Conservation (phyloP, 2,888 invertebrate genomes). For the Cheilosia pagana region DNA sequence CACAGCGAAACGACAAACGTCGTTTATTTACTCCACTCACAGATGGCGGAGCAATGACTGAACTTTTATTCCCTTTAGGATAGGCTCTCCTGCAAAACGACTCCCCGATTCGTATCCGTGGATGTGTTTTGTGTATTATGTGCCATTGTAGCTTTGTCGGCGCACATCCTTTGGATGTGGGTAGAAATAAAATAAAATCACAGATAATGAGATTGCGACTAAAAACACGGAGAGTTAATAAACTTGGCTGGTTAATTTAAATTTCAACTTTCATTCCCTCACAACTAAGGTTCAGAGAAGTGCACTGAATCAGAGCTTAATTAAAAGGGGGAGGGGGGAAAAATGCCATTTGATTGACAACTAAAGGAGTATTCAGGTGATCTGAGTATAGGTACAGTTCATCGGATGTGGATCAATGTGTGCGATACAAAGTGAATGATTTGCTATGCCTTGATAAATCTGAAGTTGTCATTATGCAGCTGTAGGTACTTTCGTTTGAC, state of each 20-base stretch:
- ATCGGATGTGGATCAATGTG: constrained; percentile 32
- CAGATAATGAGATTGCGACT: constrained; percentile 71
- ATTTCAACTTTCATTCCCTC: constrained; percentile 32
- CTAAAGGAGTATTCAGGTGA: constrained; percentile 32
- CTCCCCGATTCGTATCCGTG: constrained; percentile 19
- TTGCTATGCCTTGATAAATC: constrained; percentile 27
- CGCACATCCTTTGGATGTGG: constrained; percentile 49
- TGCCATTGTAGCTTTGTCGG: constrained; percentile 62
- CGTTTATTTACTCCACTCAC: constrained; percentile 58
- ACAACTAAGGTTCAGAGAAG: neutral
- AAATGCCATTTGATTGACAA: constrained; percentile 37
- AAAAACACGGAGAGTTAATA: constrained; percentile 44
- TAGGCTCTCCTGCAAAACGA: constrained; percentile 31
- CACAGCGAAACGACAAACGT: constrained; percentile 28
- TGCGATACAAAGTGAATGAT: constrained; percentile 53
- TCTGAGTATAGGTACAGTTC: constrained; percentile 22
- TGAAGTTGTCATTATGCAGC: constrained; percentile 17
- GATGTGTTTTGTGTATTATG: constrained; percentile 28
- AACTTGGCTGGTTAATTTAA: constrained; percentile 62
- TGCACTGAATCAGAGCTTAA: constrained; percentile 53
- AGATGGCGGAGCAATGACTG: constrained; percentile 68
- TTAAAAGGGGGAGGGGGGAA: constrained; percentile 42
- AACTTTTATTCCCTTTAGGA: constrained; percentile 46
- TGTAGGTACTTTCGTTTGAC: too few relatives aligned
- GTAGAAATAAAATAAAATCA: constrained; percentile 45